Evolutionary conservation across 2,797 vertebrate genomes (phyloP).

Genomic region (Sparidentex hasta): DNA sequence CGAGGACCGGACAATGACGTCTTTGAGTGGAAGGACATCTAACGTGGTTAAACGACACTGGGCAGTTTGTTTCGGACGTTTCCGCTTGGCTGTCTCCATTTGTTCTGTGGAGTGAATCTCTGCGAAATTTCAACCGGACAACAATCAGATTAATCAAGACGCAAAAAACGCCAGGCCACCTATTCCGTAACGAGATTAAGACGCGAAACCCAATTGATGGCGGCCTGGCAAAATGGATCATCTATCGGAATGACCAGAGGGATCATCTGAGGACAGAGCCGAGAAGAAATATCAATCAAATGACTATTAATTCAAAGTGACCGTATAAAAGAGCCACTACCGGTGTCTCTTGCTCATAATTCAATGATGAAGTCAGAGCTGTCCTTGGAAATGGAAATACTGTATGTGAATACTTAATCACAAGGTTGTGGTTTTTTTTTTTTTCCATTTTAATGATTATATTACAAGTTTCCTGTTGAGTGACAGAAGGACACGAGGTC

Average conservation of each 20-base stretch:
- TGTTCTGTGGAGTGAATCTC: slow-evolving; percentile 10
- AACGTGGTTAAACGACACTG: slow-evolving; percentile 31
- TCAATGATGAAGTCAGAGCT: slow-evolving; percentile 38
- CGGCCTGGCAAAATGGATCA: slow-evolving; percentile 9
- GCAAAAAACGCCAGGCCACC: not conserved
- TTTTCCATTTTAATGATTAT: slow-evolving; percentile 14
- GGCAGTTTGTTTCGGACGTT: slow-evolving; percentile 12
- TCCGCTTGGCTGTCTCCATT: slow-evolving; percentile 4
- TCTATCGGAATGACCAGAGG: slow-evolving; percentile 2
- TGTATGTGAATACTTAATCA: slow-evolving; percentile 56
- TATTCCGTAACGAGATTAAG: slow-evolving; percentile 21
- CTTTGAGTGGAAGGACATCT: slow-evolving; percentile 38
- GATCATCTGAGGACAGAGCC: slow-evolving; percentile 30
- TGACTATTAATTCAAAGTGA: slow-evolving; percentile 24
- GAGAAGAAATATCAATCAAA: not conserved
- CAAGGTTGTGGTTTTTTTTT: not conserved
- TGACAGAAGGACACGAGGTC: slow-evolving; percentile 48
- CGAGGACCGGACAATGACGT: slow-evolving; percentile 27
- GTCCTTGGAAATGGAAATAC: slow-evolving; percentile 43
- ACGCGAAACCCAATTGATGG: slow-evolving; percentile 30
- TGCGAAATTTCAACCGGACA: slow-evolving; percentile 17
- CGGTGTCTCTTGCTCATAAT: slow-evolving; percentile 27
- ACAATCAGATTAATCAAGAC: slow-evolving; percentile 18
- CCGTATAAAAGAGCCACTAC: slow-evolving; percentile 37
- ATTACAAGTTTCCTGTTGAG: slow-evolving; percentile 42